Evolutionary conservation across 2,113 vertebrate genomes (phyloP).

Genomic region (Planiliza haematocheilus): DNA sequence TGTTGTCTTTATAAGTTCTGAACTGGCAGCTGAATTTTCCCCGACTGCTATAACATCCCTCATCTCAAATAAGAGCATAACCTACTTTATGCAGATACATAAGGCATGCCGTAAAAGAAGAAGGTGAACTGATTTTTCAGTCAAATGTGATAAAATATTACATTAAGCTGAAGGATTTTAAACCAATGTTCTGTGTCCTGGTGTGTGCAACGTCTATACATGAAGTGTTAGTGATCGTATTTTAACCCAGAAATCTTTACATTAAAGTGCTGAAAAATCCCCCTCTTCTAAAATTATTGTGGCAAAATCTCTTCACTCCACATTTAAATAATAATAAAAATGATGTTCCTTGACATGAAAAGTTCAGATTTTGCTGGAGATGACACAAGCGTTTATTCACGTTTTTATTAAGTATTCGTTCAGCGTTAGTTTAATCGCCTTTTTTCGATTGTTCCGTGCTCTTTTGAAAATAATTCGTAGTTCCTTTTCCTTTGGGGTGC

Average conservation of each 20-base stretch:
- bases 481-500: not conserved
- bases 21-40: slow-evolving; percentile 55
- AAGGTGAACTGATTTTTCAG: slow-evolving; percentile 12
- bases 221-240: too few relatives aligned
- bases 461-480: not conserved
- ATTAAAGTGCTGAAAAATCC: too few relatives aligned
- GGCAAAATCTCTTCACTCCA: too few relatives aligned
- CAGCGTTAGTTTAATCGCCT: too few relatives aligned
- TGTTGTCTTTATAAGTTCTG: slow-evolving; percentile 61
- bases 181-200: not conserved
- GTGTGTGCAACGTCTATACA: too few relatives aligned
- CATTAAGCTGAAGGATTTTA: not conserved
- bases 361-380: too few relatives aligned
- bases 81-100: slow-evolving; percentile 45
- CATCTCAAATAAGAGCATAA: slow-evolving; percentile 45
- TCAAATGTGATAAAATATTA: not conserved
- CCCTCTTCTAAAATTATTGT: too few relatives aligned
- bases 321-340: too few relatives aligned
- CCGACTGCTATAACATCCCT: slow-evolving; percentile 21
- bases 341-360: too few relatives aligned
- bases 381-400: too few relatives aligned
- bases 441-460: not conserved
- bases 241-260: too few relatives aligned
- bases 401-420: too few relatives aligned
- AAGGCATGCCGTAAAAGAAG: not conserved